Conservation (phyloP, 2,113 vertebrate species). For the Octodon degus region DNA sequence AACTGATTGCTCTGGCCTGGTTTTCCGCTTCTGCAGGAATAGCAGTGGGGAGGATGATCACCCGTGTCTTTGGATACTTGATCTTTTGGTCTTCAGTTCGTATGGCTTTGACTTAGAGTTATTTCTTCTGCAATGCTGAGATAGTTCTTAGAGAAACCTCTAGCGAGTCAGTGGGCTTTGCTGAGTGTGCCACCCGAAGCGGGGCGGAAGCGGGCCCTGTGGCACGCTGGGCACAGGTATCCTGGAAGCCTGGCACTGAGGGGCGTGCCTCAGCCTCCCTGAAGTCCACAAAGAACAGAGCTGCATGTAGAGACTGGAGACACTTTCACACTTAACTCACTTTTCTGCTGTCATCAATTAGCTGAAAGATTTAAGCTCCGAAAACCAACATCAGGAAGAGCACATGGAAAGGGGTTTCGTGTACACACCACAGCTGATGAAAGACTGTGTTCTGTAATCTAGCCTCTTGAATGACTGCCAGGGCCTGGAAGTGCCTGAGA, state of each 20-base stretch:
- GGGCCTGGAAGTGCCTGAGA: slow-evolving; percentile 16
- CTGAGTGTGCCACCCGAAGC: slow-evolving; percentile 30
- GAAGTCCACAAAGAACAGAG: neutral
- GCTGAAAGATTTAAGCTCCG: slow-evolving; percentile 56
- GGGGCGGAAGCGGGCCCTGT: slow-evolving; percentile 23
- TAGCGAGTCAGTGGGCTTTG: slow-evolving; percentile 9
- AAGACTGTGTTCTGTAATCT: slow-evolving; percentile 32
- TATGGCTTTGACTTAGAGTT: neutral
- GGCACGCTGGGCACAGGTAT: slow-evolving; percentile 57
- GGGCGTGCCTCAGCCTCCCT: slow-evolving; percentile 61
- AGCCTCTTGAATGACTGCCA: slow-evolving; percentile 57
- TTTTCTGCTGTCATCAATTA: neutral
- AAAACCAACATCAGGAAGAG: slow-evolving; percentile 66
- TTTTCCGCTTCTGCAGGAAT: neutral
- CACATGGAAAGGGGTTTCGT: slow-evolving; percentile 46
- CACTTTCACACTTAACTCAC: slow-evolving; percentile 52
- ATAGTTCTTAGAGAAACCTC: slow-evolving; percentile 58
- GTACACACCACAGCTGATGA: slow-evolving; percentile 47
- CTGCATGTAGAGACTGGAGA: slow-evolving; percentile 1
- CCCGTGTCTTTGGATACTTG: slow-evolving; percentile 14
- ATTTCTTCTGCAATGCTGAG: slow-evolving; percentile 10
- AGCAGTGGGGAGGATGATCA: neutral
- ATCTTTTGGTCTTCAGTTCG: slow-evolving; percentile 12
- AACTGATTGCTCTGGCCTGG: neutral
- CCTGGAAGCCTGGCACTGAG: slow-evolving; percentile 49